These are phyloP conservation scores for Pterocles orientalis DNA, from an alignment of 2,113 vertebrate genomes.

Conservation along the genomic window DNA sequence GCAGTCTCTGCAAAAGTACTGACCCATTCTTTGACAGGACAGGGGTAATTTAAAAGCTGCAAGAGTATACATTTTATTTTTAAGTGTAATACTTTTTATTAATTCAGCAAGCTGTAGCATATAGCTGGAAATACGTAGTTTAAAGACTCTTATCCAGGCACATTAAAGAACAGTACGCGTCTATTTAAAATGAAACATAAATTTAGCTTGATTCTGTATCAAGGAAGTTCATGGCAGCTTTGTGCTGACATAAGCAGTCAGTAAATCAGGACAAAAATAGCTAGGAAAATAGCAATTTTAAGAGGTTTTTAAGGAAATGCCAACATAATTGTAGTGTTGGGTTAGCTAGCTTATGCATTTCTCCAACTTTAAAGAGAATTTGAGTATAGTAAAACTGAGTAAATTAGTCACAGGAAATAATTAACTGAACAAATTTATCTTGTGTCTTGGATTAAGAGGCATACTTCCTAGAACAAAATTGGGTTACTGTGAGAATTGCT, in stretches of 20 bases:
- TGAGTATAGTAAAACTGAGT: not conserved
- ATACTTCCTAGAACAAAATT: slow-evolving; percentile 19
- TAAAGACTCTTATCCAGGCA: not conserved
- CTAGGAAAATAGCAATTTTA: slow-evolving; percentile 16
- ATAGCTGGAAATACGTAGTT: slow-evolving; percentile 3
- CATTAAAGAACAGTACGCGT: slow-evolving; percentile 19
- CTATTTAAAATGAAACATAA: slow-evolving; percentile 24
- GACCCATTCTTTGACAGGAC: not conserved
- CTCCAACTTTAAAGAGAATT: not conserved
- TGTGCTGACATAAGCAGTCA: slow-evolving; percentile 34
- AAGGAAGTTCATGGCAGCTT: slow-evolving; percentile 32
- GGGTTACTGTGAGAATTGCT: slow-evolving; percentile 38
- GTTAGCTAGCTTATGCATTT: slow-evolving; percentile 29
- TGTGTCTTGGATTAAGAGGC: slow-evolving; percentile 23
- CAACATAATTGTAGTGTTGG: not conserved
- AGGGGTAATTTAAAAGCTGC: slow-evolving; percentile 3
- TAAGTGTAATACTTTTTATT: not conserved
- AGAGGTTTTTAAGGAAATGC: slow-evolving; percentile 25
- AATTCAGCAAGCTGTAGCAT: not conserved
- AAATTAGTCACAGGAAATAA: slow-evolving; percentile 54
- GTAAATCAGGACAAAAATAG: slow-evolving; percentile 16
- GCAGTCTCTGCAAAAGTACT: not conserved
- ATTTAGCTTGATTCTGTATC: slow-evolving; percentile 30
- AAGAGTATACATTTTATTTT: not conserved
- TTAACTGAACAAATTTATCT: slow-evolving; percentile 33